Conservation (phyloP, 1,140 invertebrate genomes). For the Eumeta japonica region DNA sequence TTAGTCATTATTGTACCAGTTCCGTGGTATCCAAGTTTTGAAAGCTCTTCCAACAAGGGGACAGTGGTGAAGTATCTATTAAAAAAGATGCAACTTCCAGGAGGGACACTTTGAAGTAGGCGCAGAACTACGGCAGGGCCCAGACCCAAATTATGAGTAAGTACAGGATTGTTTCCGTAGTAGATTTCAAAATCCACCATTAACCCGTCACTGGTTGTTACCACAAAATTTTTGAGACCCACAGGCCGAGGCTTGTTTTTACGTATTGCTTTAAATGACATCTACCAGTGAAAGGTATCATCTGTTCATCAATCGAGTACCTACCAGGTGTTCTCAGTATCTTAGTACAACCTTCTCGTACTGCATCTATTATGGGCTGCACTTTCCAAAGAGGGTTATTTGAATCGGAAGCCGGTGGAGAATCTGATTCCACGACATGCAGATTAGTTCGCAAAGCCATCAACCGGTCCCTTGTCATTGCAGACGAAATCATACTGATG, state of each 20-base stretch:
- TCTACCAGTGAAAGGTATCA: slow-evolving; percentile 9
- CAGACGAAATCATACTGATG: slow-evolving; percentile 5
- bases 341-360: slow-evolving; percentile 9
- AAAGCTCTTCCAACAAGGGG: slow-evolving; percentile 13
- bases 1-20: slow-evolving; percentile 15
- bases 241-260: slow-evolving; percentile 5
- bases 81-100: slow-evolving; percentile 15
- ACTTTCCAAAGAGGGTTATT: too few species aligned
- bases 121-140: slow-evolving; percentile 16
- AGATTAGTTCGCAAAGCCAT: slow-evolving; percentile 5
- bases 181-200: slow-evolving; percentile 17
- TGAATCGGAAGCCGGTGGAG: slow-evolving; percentile 1
- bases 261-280: slow-evolving; percentile 4
- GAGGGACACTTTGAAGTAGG: slow-evolving; percentile 13
- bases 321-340: neutral
- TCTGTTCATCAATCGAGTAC: too few species aligned
- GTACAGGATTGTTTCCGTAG: slow-evolving; percentile 3
- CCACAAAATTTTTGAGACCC: slow-evolving; percentile 15
- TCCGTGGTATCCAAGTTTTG: slow-evolving; percentile 13
- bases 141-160: slow-evolving; percentile 8
- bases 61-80: slow-evolving; percentile 18
- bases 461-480: slow-evolving; percentile 5
- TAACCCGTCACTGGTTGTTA: slow-evolving; percentile 11
- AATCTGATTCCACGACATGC: slow-evolving; percentile 3
- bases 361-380: slow-evolving; percentile 8